Percentiles rank a stretch among this genome's conserved stretches.
Evolutionary conservation across 1,140 invertebrate species (phyloP).

Genomic region (Ceratina australensis): DNA sequence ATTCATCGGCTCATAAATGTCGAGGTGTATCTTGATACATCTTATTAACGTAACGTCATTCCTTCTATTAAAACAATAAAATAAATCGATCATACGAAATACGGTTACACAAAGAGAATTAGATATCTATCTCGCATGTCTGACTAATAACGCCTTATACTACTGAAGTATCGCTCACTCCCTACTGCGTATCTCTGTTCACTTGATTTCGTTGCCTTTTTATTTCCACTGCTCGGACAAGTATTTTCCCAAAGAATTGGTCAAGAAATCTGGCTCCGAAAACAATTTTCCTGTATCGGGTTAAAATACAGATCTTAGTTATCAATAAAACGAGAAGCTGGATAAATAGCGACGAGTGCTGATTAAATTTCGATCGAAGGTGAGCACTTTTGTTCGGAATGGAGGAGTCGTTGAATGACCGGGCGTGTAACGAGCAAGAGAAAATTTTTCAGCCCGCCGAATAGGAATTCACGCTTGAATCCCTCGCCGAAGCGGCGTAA

Average conservation of each 20-base stretch:
- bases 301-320: no score
- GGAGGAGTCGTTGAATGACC: background rate
- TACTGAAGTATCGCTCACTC: background rate
- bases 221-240: no score
- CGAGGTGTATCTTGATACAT: constrained; percentile 16
- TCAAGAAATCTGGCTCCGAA: no score
- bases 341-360: no score
- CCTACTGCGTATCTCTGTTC: background rate
- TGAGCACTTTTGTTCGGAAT: background rate
- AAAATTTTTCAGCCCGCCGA: constrained; percentile 55
- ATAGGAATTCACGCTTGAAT: constrained; percentile 47
- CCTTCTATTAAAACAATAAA: background rate
- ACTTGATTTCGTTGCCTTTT: background rate
- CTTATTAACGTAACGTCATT: constrained; percentile 30
- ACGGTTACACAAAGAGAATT: background rate
- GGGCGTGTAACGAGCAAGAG: constrained; percentile 9
- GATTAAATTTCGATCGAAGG: background rate
- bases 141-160: background rate
- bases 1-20: constrained; percentile 48
- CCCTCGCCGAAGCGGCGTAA: constrained; percentile 12
- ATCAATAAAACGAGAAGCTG: no score
- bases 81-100: no score
- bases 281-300: no score
- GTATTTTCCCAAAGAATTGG: no score
- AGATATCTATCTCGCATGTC: background rate